phyloP scores from a whole-genome alignment of 2,113 vertebrate genomes.

The Abramis brama region DNA sequence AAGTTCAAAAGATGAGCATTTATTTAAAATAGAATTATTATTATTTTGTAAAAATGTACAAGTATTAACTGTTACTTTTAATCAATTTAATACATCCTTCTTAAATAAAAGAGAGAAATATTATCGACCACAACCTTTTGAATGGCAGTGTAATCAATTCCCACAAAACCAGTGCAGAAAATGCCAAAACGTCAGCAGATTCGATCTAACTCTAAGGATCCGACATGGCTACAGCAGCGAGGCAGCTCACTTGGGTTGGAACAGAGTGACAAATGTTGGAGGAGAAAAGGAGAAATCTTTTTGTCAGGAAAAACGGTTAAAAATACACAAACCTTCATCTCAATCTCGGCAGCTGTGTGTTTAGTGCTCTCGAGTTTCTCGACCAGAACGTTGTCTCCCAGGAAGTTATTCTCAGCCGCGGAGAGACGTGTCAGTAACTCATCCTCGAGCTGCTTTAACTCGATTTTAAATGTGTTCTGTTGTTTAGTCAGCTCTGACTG shows the following conservation, averaged over 20 bases:
- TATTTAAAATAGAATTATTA: neutral
- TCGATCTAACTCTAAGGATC: neutral
- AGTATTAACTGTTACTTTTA: neutral
- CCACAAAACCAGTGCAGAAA: neutral
- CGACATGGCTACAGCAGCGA: neutral
- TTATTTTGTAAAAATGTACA: neutral
- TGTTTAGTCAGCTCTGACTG: constrained; percentile 80
- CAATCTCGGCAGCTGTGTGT: constrained; percentile 77
- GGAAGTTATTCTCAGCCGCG: constrained; percentile 78
- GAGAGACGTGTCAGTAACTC: constrained; percentile 77
- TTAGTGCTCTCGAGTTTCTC: constrained; percentile 84
- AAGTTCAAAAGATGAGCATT: neutral
- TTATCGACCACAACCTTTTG: neutral
- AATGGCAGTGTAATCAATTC: neutral
- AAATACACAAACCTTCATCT: constrained; percentile 74
- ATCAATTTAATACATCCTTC: neutral
- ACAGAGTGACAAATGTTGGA: neutral
- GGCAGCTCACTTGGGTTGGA: neutral
- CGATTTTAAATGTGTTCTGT: constrained; percentile 85
- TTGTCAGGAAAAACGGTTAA: neutral
- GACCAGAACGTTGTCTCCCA: constrained; percentile 74
- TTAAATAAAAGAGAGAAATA: neutral
- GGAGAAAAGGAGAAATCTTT: neutral
- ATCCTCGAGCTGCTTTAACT: constrained; percentile 83
- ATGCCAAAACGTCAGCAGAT: neutral